Evolutionary conservation across 2,113 vertebrate species (phyloP).

Genomic region (Hipposideros armiger): DNA sequence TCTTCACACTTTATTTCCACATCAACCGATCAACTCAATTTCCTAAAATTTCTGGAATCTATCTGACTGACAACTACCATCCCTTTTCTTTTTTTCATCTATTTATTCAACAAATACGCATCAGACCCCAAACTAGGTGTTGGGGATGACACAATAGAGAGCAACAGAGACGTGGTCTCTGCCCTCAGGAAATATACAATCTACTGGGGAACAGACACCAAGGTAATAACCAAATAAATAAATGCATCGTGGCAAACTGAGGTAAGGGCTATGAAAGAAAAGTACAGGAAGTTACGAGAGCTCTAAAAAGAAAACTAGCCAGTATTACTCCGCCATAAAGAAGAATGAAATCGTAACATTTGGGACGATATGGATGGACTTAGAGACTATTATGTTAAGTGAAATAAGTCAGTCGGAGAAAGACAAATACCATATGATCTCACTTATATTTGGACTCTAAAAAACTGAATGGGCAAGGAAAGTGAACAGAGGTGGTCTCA

Average conservation of each 20-base stretch:
- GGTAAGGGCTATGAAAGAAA: neutral
- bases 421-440: too few relatives aligned
- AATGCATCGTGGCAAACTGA: slow-evolving; percentile 7
- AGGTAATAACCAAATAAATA: neutral
- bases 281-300: neutral
- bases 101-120: slow-evolving; percentile 34
- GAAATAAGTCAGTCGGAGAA: too few relatives aligned
- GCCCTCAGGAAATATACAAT: neutral
- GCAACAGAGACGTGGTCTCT: neutral
- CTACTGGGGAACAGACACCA: neutral
- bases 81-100: slow-evolving; percentile 8
- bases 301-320: neutral
- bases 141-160: neutral
- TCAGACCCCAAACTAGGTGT: neutral
- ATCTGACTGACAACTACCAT: neutral
- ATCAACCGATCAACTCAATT: neutral
- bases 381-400: too few relatives aligned
- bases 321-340: too few relatives aligned
- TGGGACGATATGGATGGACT: too few relatives aligned
- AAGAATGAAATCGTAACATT: too few relatives aligned
- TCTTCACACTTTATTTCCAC: slow-evolving; percentile 26
- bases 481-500: too few relatives aligned
- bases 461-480: too few relatives aligned
- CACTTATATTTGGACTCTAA: too few relatives aligned
- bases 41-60: slow-evolving; percentile 10